Evolutionary conservation across 2,888 invertebrate species (phyloP), one percentile per base, ranked within the genome.

Genomic region (Tetheella fluctuosa): DNA sequence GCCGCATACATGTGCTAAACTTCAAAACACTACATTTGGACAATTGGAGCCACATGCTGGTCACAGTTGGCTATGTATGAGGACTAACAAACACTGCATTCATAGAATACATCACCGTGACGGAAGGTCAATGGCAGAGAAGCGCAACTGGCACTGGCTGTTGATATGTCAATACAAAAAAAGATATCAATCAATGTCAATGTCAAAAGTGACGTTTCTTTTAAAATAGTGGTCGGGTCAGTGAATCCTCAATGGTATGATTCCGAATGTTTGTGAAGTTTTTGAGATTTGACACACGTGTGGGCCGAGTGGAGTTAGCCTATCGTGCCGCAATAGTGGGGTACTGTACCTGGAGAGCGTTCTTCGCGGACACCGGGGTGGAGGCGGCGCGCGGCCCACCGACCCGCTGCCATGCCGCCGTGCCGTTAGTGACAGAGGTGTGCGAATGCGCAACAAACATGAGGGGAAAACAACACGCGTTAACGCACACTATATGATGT

Each of bases 291-390:
- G 71, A 71, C 78, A 81, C 86, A 84, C 71, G 71, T 64, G 60
- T 59, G 60, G 73, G 67, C 62, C 60, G 62, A 61, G 53, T 60
- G 60, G 57, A 67, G 69, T 48, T 39, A 72, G 79, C 80, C 81
- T 93, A 93, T 89, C 93, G 90, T 80, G 90, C 91, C 68, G 90
- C 91, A 79, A 91, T 90, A 64, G 89, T 89, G 70, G 90, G 81
- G 83, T 93, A 94, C 85, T 89, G 94, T 95, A 95, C 95, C 95
- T 95, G 95, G 63, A 95, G 91, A 67, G 95, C 94, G 81, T 94
- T 94, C 91, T 95, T 94, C 74, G 94, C 94, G 69, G 94, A 94
- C 72, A 94, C 87, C 70, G 94, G 94, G 70, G 94, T 94, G 80
- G 94, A 90, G 61, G 94, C 85, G 76, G 93, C 91, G 82, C 94